Evolutionary conservation across 64 coral and sea anemone genomes (phyloP).

Genomic region (Stichodactyla mertensii): DNA sequence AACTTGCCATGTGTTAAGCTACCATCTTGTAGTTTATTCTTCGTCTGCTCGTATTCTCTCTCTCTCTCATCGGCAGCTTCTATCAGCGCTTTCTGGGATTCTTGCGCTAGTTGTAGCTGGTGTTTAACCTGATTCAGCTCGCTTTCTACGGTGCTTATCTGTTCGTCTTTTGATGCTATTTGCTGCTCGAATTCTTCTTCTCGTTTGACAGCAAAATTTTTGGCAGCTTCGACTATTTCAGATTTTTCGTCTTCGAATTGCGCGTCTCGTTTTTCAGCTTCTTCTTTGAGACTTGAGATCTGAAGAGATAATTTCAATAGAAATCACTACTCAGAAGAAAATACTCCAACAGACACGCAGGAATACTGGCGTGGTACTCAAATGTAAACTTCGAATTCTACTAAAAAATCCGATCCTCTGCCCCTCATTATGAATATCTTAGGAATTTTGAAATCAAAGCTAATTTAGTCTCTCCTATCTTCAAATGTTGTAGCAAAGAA

Average conservation of each 20-base stretch:
- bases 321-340: background rate
- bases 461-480: too few relatives aligned
- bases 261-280: constrained; percentile 17
- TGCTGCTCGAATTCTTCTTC: constrained; percentile 32
- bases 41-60: constrained; percentile 20
- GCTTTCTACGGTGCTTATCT: constrained; percentile 10
- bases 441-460: too few relatives aligned
- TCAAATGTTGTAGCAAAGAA: too few relatives aligned
- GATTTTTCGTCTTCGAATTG: constrained; percentile 43
- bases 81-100: constrained; percentile 30
- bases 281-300: constrained; percentile 34
- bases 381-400: too few relatives aligned
- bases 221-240: constrained; percentile 45
- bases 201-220: constrained; percentile 48
- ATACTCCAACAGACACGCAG: too few relatives aligned
- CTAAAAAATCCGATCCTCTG: too few relatives aligned
- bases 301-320: background rate
- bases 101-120: constrained; percentile 21
- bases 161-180: constrained; percentile 15
- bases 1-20: constrained; percentile 29
- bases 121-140: constrained; percentile 17
- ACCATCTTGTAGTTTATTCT: constrained; percentile 14
- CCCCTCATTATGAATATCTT: too few relatives aligned
- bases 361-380: too few relatives aligned
- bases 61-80: constrained; percentile 57